Evolutionary conservation across 2,113 vertebrate genomes (phyloP).

Genomic region (Agapornis roseicollis): DNA sequence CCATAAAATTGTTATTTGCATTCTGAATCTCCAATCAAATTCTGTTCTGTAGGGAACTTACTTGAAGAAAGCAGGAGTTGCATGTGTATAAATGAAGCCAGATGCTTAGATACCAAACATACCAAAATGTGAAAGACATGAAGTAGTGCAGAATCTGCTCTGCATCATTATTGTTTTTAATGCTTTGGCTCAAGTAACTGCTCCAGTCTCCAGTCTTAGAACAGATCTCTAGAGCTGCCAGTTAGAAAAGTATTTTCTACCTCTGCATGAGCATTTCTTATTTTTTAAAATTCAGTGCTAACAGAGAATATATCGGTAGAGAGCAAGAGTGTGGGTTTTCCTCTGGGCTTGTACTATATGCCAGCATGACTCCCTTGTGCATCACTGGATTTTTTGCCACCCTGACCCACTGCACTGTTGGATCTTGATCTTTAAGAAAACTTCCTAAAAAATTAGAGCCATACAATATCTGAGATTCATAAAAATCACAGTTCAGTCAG

Average conservation of each 20-base stretch:
- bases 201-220: not conserved
- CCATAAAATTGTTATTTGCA: not conserved
- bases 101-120: not conserved
- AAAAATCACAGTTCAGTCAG: not conserved
- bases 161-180: not conserved
- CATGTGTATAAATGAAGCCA: not conserved
- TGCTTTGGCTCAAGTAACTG: not conserved
- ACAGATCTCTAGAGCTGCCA: not conserved
- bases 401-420: not conserved
- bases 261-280: not conserved
- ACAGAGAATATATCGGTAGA: not conserved
- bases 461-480: not conserved
- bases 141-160: not conserved
- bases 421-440: not conserved
- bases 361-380: not conserved
- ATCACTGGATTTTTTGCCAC: not conserved
- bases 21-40: not conserved
- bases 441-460: not conserved
- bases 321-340: not conserved
- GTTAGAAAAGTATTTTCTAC: not conserved
- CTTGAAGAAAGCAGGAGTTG: not conserved
- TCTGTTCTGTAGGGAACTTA: not conserved
- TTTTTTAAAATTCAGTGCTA: not conserved
- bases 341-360: not conserved
- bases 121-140: not conserved